Conservation (phyloP, 2,888 invertebrate genomes). For the Euplagia quadripunctaria region DNA sequence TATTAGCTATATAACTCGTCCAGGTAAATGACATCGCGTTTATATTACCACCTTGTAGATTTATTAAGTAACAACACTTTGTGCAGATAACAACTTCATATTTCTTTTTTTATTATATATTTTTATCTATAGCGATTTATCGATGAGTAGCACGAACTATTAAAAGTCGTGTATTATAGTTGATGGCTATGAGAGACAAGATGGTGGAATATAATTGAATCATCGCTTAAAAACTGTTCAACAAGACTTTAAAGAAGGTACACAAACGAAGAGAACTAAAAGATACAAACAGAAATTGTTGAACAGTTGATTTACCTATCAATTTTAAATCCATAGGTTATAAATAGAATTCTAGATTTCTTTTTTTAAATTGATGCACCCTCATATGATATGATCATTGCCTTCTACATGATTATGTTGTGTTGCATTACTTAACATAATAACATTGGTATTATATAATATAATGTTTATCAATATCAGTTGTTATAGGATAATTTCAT, state of each 20-base stretch:
- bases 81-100: neutral
- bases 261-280: neutral
- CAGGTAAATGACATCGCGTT: neutral
- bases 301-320: neutral
- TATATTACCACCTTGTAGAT: neutral
- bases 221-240: neutral
- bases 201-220: neutral
- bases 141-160: neutral
- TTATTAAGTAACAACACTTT: neutral
- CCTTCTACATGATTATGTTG: neutral
- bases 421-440: neutral
- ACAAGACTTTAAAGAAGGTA: neutral
- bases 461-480: too few species aligned
- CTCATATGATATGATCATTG: neutral
- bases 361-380: neutral
- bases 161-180: neutral
- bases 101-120: neutral
- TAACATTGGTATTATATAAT: too few species aligned
- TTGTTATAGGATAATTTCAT: neutral
- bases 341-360: neutral
- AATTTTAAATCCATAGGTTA: neutral
- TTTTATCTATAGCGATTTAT: neutral
- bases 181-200: neutral
- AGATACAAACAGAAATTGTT: neutral
- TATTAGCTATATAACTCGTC: neutral